Percentiles rank a stretch among this genome's conserved stretches.
phyloP scores from a whole-genome alignment of 1,140 invertebrate species.

The Acarapis woodi region DNA sequence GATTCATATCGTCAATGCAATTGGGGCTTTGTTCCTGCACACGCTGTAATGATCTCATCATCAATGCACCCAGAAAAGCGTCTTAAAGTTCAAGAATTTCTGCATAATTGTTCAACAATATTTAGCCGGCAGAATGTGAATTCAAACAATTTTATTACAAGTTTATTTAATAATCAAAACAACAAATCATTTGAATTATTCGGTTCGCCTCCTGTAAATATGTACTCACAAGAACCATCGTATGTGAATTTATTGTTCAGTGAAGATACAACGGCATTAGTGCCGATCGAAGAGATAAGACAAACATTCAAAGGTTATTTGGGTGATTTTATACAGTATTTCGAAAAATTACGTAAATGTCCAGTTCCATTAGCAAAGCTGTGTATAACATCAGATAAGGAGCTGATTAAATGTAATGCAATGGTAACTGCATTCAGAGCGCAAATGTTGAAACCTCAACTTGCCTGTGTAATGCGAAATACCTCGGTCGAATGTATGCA shows the following conservation, averaged over 20 bases:
- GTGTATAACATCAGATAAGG: slow-evolving; percentile 65
- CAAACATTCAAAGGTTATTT: slow-evolving; percentile 15
- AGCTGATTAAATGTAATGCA: slow-evolving; percentile 66
- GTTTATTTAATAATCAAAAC: not conserved
- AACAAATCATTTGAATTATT: slow-evolving; percentile 27
- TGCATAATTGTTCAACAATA: slow-evolving; percentile 5
- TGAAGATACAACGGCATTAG: slow-evolving; percentile 13
- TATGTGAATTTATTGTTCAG: slow-evolving; percentile 19
- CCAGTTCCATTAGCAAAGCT: slow-evolving; percentile 43
- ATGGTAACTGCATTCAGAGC: slow-evolving; percentile 71
- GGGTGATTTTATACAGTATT: slow-evolving; percentile 7
- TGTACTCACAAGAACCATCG: not conserved
- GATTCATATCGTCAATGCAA: slow-evolving; percentile 18
- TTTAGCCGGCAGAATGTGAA: too few relatives aligned
- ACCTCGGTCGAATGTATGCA: slow-evolving; percentile 74
- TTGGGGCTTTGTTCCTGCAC: slow-evolving; percentile 39
- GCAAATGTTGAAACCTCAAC: slow-evolving; percentile 54
- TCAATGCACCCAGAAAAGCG: slow-evolving; percentile 30
- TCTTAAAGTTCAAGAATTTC: slow-evolving; percentile 24
- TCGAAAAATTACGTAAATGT: slow-evolving; percentile 31
- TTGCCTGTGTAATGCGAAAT: slow-evolving; percentile 51
- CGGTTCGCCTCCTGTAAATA: not conserved
- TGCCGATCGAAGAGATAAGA: slow-evolving; percentile 10
- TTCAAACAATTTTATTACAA: too few relatives aligned
- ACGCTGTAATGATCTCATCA: slow-evolving; percentile 58